These are phyloP conservation scores for Polymixis flavicincta DNA, from an alignment of 2,888 invertebrate genomes.

Conservation along the genomic window DNA sequence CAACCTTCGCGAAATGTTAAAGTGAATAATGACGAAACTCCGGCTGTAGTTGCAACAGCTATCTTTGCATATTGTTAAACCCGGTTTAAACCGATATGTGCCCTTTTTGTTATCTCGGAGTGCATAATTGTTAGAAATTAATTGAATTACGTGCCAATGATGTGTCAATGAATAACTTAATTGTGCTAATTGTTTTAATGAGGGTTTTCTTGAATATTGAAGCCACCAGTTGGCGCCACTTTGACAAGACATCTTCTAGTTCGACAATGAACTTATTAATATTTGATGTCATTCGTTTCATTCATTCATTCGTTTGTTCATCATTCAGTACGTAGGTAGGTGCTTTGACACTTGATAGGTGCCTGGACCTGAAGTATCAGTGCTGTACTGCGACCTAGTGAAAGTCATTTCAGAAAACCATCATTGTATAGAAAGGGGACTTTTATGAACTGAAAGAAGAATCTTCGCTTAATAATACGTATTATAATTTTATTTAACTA, in stretches of 20 bases:
- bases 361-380: too few relatives aligned
- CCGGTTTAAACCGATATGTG: constrained; percentile 16
- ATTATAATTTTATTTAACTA: too few relatives aligned
- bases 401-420: too few relatives aligned
- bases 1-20: constrained; percentile 33
- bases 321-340: too few relatives aligned
- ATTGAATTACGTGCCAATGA: not conserved
- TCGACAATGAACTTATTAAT: too few relatives aligned
- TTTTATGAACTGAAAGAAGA: not conserved
- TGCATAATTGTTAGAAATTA: constrained; percentile 1
- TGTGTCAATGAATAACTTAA: not conserved
- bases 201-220: too few relatives aligned
- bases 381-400: too few relatives aligned
- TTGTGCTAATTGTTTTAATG: not conserved
- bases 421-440: not conserved
- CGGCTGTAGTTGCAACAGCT: constrained; percentile 30
- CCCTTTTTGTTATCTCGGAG: constrained; percentile 10
- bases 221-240: too few relatives aligned
- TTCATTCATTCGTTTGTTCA: too few relatives aligned
- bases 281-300: too few relatives aligned
- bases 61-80: constrained; percentile 18
- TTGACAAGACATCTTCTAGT: too few relatives aligned
- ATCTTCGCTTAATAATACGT: not conserved
- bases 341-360: too few relatives aligned
- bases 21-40: constrained; percentile 44